Percentiles rank a stretch among this genome's conserved stretches.
phyloP scores from a whole-genome alignment of 2,113 vertebrate species.

The Semnornis frantzii region DNA sequence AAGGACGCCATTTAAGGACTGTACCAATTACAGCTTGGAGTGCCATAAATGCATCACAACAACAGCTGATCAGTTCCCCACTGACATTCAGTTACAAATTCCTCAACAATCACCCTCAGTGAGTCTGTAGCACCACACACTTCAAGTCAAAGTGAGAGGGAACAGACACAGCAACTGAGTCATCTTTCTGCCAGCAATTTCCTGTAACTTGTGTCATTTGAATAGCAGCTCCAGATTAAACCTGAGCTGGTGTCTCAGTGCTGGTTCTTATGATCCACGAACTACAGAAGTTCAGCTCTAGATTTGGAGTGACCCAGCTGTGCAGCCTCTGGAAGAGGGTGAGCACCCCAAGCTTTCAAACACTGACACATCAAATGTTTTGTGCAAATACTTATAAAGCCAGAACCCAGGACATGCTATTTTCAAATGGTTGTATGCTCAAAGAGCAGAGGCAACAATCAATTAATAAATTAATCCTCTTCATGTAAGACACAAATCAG shows the following conservation, averaged over 20 bases:
- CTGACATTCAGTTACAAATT: background rate
- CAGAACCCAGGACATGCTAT: background rate
- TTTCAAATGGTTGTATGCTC: background rate
- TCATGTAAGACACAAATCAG: background rate
- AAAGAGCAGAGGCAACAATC: background rate
- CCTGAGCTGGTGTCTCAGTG: background rate
- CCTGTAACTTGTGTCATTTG: background rate
- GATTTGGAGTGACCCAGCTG: background rate
- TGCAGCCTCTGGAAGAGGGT: background rate
- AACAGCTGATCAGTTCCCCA: background rate
- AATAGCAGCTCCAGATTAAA: background rate
- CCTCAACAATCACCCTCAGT: background rate
- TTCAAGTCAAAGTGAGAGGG: background rate
- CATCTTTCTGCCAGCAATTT: background rate
- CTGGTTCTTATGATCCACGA: background rate
- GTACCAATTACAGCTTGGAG: background rate
- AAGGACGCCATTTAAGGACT: background rate
- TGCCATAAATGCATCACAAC: background rate
- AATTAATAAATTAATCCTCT: background rate
- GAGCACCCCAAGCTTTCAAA: background rate
- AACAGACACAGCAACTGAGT: background rate
- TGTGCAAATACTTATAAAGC: background rate
- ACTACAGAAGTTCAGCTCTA: background rate
- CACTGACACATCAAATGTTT: fast-evolving
- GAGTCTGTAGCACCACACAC: background rate